Conservation (phyloP, 2,797 vertebrate genomes). For the Lepus oiostolus region DNA sequence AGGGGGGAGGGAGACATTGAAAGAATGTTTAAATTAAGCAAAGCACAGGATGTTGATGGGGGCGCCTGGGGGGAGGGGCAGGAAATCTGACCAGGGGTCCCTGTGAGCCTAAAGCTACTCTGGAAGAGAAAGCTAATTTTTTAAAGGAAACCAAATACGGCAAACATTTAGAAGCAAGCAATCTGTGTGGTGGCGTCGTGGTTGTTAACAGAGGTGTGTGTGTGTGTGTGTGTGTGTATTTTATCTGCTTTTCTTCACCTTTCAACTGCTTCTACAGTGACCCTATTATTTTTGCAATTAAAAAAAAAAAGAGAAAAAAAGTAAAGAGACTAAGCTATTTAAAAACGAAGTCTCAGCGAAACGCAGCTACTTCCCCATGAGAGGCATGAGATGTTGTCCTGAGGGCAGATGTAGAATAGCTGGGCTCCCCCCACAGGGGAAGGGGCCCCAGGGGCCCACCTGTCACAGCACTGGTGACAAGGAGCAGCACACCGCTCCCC, state of each 20-base stretch:
- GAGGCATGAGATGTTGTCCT: background rate
- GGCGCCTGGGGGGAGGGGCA: rapidly evolving
- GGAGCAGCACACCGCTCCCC: slow-evolving; percentile 26
- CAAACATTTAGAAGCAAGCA: background rate
- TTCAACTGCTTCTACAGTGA: background rate
- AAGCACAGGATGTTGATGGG: background rate
- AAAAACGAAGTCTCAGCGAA: background rate
- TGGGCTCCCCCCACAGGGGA: background rate
- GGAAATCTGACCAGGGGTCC: background rate
- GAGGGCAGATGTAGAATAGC: background rate
- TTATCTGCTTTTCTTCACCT: background rate
- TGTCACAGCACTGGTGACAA: slow-evolving; percentile 16
- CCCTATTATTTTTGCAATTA: background rate
- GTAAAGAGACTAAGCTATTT: background rate
- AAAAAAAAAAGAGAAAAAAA: background rate
- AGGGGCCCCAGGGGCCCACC: too few relatives aligned
- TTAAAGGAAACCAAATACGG: background rate
- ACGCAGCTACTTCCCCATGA: background rate
- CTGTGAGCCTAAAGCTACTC: slow-evolving; percentile 15
- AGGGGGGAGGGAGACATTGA: background rate
- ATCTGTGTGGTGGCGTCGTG: background rate
- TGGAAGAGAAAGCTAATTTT: background rate
- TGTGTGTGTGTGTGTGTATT: too few relatives aligned
- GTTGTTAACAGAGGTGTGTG: too few relatives aligned
- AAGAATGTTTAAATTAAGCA: background rate